Evolutionary conservation across 2,797 vertebrate genomes (phyloP), one percentile per base, ranked within the genome.

Genomic region (Siniperca undulata): DNA sequence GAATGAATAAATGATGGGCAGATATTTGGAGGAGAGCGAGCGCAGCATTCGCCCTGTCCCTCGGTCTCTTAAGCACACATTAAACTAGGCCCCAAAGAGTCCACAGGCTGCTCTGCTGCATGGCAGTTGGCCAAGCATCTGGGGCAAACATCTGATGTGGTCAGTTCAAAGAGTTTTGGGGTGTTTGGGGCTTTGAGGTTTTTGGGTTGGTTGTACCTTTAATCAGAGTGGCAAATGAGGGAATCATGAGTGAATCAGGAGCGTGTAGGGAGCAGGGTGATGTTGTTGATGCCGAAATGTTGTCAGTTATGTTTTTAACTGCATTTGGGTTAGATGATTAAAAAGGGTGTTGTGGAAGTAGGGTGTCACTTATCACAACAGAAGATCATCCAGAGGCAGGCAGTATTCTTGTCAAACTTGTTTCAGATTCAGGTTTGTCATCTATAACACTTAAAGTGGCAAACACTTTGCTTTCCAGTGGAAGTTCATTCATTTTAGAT

Each of bases 1-100:
- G 59, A 81, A 93, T 95, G 89, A 95, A 95, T 95, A 95, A 96
- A 94, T 94, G 83, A 96, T 96, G 80, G 86, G 84, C 81, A 88
- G 91, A 94, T 93, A 92, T 95, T 89, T 88, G 88, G 90, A 92
- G 81, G 78, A 85, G 86, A 88, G 70, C 46, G 73, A 86, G 70
- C 8, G 46, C 74, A 64, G 82, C 71, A 19, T 85, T 86, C 67
- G 38, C 85, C 59, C 4, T 42, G 87, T 89, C 87, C 88, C 86
- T 56, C 6, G 56, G 86, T 92, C 90, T 93, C 93, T 88, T 92
- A 93, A 91, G 91, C 91, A 89, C 94, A 92, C 85, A 89, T 91
- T 91, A 85, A 91, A 91, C 84, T 64, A 40, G 78, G 69, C 71
- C 89, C 88, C 70, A 12, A 74, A 85, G 88, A 83, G 82, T 87